These are phyloP conservation scores for Trichogramma dendrolimi DNA, from an alignment of 2,888 invertebrate genomes.

Conservation along the genomic window DNA sequence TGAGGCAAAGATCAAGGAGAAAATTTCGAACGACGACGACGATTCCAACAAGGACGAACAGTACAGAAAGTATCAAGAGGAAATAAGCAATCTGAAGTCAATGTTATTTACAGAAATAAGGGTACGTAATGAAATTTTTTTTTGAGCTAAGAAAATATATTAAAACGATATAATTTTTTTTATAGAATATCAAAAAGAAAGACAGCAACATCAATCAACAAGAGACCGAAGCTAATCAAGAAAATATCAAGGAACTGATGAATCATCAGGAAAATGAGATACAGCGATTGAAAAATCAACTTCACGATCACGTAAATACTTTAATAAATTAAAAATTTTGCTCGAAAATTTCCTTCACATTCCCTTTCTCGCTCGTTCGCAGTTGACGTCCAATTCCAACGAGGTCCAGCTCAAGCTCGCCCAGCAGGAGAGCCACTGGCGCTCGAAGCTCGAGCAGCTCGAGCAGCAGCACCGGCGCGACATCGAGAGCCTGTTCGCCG, in stretches of 20 bases:
- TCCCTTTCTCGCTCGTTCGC: constrained; percentile 4
- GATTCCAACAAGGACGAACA: constrained; percentile 34
- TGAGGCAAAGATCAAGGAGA: constrained; percentile 20
- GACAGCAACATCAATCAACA: constrained; percentile 26
- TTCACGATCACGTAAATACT: constrained; percentile 43
- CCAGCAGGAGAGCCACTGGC: constrained; percentile 46
- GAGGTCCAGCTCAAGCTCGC: constrained; percentile 38
- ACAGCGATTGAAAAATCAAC: constrained; percentile 52
- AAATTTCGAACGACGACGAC: constrained; percentile 23
- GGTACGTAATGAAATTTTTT: constrained; percentile 32
- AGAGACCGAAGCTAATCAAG: constrained; percentile 49
- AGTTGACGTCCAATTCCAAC: constrained; percentile 42
- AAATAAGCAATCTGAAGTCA: constrained; percentile 40
- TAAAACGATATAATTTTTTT: neutral
- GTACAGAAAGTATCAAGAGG: constrained; percentile 40
- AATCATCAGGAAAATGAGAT: constrained; percentile 58
- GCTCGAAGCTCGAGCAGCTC: constrained; percentile 43
- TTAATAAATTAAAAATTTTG: constrained; percentile 37
- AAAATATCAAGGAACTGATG: constrained; percentile 53
- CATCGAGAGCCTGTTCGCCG: constrained; percentile 41
- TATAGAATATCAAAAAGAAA: constrained; percentile 38
- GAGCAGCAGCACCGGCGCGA: constrained; percentile 44
- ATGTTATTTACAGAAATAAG: constrained; percentile 45
- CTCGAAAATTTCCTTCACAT: constrained; percentile 9
- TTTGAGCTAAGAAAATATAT: constrained; percentile 6